phyloP scores from a whole-genome alignment of 2,888 invertebrate genomes.

The Callosobruchus maculatus region DNA sequence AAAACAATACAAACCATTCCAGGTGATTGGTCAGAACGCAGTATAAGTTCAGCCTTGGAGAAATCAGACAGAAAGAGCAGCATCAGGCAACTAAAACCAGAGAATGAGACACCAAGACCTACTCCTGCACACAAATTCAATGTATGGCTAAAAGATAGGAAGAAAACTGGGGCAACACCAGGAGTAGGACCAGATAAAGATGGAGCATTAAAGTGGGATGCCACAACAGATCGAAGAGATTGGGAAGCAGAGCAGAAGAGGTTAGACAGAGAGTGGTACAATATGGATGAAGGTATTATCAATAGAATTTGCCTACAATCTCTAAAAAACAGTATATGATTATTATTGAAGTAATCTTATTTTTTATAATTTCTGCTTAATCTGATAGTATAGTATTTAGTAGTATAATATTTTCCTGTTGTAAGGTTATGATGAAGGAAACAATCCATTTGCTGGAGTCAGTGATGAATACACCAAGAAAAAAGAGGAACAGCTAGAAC shows the following conservation, averaged over 20 bases:
- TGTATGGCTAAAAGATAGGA: constrained; percentile 69
- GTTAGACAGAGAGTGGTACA: constrained; percentile 95
- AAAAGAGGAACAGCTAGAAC: constrained; percentile 90
- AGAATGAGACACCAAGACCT: constrained; percentile 72
- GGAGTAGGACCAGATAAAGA: constrained; percentile 44
- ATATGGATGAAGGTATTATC: constrained; percentile 77
- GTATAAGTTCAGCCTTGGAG: constrained; percentile 21
- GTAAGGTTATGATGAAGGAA: constrained; percentile 70
- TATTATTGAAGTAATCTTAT: too few relatives aligned
- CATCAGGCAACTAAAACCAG: constrained; percentile 29
- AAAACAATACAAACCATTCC: not conserved
- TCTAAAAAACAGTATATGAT: too few relatives aligned
- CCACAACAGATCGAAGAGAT: constrained; percentile 70
- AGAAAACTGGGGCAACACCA: constrained; percentile 64
- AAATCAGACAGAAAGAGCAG: constrained; percentile 44
- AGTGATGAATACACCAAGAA: constrained; percentile 90
- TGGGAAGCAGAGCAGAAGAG: constrained; percentile 91
- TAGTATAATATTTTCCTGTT: not conserved
- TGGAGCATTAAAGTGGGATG: constrained; percentile 59
- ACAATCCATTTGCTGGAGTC: constrained; percentile 86
- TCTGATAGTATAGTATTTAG: too few relatives aligned
- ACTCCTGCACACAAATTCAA: constrained; percentile 88
- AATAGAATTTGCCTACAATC: too few relatives aligned
- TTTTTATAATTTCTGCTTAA: too few relatives aligned
- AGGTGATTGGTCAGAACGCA: constrained; percentile 44